Base-by-base conservation (phyloP, 2,888 invertebrate genomes). In the Aleiodes alternator region DNA sequence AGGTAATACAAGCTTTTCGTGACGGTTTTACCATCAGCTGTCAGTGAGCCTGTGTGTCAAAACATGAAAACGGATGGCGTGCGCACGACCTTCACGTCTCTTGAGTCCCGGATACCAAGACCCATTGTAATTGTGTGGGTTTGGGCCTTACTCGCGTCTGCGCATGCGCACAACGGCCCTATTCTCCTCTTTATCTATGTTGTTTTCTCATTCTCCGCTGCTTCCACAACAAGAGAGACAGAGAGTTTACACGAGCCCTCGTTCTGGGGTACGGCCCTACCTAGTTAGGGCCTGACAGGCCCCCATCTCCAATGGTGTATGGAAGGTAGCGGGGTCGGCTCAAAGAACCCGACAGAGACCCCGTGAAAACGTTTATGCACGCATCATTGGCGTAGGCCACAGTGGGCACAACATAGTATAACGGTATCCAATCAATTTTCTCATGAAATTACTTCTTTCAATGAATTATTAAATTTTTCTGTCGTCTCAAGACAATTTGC, bases 271-370 rank as follows among this genome's bases (percentile, higher is more conserved):
- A 76, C 81, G 82, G 82, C 83, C 83, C 84, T 84, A 85, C 85
- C 87, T 87, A 86, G 87, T 87, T 87, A 87, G 87, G 85, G 83
- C 83, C 87, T 87, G 87, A 87, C 87, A 87, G 86, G 85, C 86
- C 71, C 43, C 86, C 86, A 86, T 87, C 86, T 84, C 48, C 82
- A 85, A 84, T 86, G 85, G 84, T 23, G 23, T 85, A 81, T 77
- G 72, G 73, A 74, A 76, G 82, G 82, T 73, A 84, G 83, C 80
- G 83, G 84, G 84, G 81, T 80, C 78, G 80, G 79, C 84, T 86
- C 84, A 86, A 87, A 86, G 86, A 82, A 81, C 82, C 85, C 84
- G 84, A 80, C 84, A 77, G 80, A 38, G 82, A 84, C 83, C 84
- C 87, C 85, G 84, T 87, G 86, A 87, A 87, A 87, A 85, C 87